Base-by-base conservation (phyloP, 2,797 vertebrate genomes). In the Coendou prehensilis region DNA sequence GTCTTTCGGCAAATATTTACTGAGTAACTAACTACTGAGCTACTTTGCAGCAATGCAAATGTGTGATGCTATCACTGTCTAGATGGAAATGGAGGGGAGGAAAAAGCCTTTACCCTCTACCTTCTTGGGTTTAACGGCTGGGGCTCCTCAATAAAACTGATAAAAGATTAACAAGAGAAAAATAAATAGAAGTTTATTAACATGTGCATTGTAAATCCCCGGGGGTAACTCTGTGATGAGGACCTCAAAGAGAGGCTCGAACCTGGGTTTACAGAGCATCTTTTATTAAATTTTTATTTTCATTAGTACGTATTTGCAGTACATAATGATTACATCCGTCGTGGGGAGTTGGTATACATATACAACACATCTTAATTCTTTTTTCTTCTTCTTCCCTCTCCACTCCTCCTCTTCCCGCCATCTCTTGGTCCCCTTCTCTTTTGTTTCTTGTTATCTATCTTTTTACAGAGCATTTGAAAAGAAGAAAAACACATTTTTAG, bases 1-100 rank as follows among this genome's bases (percentile, higher is more conserved):
- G 69, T 96, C 83, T 83, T 85, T 91, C 45, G 52, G 52, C 79
- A 93, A 96, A 86, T 91, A 93, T 81, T 92, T 84, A 67, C 61
- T 47, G 30, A n/a, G 22, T 67, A 52, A 90, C 78, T 73, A 69
- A 87, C 78, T 81, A 41, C 56, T 61, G 26, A 57, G 8, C 61
- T 73, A 87, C 28, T 79, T 69, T 81, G 91, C 33, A 94, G 47
- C 41, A 71, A 91, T 26, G 52, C 63, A 93, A 92, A 63, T 14
- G 15, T 45, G 28, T 54, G 0, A 2, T 61, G 63, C 5, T 50
- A 69, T 97, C 63, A 23, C 57, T 64, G 10, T 64, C n/a, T 54
- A 81, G 73, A 50, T 30, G 71, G 82, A 76, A 63, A 75, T 28
- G 6, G 63, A 52, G 22, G n/a, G 3, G 18, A 69, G 50, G 26